phyloP scores from a whole-genome alignment of 1,140 invertebrate species.

The Lasioglossum baleicum region DNA sequence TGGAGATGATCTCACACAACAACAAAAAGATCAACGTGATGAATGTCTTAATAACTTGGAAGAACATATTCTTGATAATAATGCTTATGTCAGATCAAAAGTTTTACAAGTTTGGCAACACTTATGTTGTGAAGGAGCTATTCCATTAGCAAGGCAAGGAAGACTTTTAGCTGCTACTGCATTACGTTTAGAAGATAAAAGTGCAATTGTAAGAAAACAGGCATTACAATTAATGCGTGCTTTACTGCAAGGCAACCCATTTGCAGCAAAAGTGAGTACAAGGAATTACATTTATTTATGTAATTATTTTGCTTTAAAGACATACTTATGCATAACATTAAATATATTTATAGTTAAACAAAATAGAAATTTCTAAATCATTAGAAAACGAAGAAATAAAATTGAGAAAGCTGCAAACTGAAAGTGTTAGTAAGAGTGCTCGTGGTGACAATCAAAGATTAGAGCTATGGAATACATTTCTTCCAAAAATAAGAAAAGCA shows the following conservation, averaged over 20 bases:
- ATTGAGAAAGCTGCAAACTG: slow-evolving; percentile 82
- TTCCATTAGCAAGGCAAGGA: slow-evolving; percentile 85
- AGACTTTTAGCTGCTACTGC: slow-evolving; percentile 83
- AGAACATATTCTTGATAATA: slow-evolving; percentile 90
- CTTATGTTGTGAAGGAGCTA: slow-evolving; percentile 85
- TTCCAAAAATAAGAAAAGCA: slow-evolving; percentile 74
- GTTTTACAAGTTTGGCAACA: slow-evolving; percentile 88
- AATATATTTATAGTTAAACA: slow-evolving; percentile 78
- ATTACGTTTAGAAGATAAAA: slow-evolving; percentile 88
- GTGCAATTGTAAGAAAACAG: slow-evolving; percentile 88
- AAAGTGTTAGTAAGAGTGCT: slow-evolving; percentile 75
- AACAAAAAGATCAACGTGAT: slow-evolving; percentile 83
- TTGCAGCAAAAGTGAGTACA: slow-evolving; percentile 82
- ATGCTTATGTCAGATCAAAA: slow-evolving; percentile 91
- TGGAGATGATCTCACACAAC: slow-evolving; percentile 85
- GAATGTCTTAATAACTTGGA: slow-evolving; percentile 87
- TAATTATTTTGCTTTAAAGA: background rate
- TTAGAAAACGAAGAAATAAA: slow-evolving; percentile 81
- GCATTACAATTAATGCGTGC: slow-evolving; percentile 88
- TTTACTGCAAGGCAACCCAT: slow-evolving; percentile 90
- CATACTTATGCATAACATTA: background rate
- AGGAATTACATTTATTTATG: background rate
- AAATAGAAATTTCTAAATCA: slow-evolving; percentile 76
- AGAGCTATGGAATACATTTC: slow-evolving; percentile 74
- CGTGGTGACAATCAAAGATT: slow-evolving; percentile 75